These are phyloP conservation scores for Gonioctena quinquepunctata DNA, from an alignment of 1,140 invertebrate species.

Conservation along the genomic window DNA sequence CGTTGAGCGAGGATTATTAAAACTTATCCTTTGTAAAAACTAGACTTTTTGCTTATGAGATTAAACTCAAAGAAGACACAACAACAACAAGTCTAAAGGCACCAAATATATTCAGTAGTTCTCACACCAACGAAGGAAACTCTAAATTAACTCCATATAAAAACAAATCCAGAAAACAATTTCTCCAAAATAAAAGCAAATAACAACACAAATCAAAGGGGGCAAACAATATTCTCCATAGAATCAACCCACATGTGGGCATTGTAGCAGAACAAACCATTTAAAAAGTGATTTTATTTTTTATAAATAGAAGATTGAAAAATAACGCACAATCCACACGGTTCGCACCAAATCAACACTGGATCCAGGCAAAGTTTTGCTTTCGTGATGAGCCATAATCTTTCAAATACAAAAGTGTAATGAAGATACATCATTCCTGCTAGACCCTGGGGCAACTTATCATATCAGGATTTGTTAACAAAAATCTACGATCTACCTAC, in stretches of 20 bases:
- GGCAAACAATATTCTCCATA: not conserved
- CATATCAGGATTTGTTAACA: slow-evolving; percentile 20
- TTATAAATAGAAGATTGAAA: slow-evolving; percentile 18
- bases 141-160: too few relatives aligned
- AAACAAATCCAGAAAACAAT: too few relatives aligned
- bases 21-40: slow-evolving; percentile 37
- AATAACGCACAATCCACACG: not conserved
- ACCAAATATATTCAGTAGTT: too few relatives aligned
- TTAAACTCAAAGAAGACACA: slow-evolving; percentile 2
- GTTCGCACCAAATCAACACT: not conserved
- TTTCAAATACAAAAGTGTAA: not conserved
- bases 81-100: not conserved
- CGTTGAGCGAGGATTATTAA: slow-evolving; percentile 42
- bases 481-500: not conserved
- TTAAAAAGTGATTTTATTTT: slow-evolving; percentile 8
- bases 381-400: not conserved
- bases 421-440: slow-evolving; percentile 7
- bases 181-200: too few relatives aligned
- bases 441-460: slow-evolving; percentile 27
- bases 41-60: slow-evolving; percentile 13
- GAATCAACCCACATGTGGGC: slow-evolving; percentile 8
- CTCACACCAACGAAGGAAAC: too few relatives aligned
- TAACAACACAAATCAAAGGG: not conserved
- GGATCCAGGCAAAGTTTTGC: not conserved
- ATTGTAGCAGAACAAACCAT: slow-evolving; percentile 23